Evolutionary conservation across 2,113 vertebrate genomes (phyloP).

Genomic region (Calyptommatus sinebrachiatus): DNA sequence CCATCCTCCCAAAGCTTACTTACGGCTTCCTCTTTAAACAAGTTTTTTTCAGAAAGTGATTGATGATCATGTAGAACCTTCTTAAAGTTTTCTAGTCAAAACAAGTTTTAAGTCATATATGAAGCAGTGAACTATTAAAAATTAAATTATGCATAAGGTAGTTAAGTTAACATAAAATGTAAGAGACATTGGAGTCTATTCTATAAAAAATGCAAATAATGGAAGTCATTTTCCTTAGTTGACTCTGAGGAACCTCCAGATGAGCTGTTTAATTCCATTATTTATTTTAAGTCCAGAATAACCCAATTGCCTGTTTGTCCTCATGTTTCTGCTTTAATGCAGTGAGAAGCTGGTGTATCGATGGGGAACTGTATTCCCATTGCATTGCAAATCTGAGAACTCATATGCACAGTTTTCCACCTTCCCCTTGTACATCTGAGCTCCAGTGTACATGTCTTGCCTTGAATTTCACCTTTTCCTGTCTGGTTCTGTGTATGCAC

Average conservation of each 20-base stretch:
- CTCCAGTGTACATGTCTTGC: no score
- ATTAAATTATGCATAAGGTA: background rate
- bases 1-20: constrained; percentile 28
- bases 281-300: no score
- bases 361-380: no score
- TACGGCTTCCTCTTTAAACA: constrained; percentile 23
- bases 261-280: no score
- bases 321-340: no score
- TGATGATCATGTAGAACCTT: constrained; percentile 27
- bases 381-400: no score
- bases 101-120: constrained; percentile 27
- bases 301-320: no score
- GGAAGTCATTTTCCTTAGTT: background rate
- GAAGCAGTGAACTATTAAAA: background rate
- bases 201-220: background rate
- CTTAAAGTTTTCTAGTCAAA: constrained; percentile 3
- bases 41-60: constrained; percentile 23
- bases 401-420: no score
- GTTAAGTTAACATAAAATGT: background rate
- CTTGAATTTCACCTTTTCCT: no score
- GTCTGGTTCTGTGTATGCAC: no score
- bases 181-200: accelerated
- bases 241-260: background rate
- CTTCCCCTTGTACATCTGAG: no score
- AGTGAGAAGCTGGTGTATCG: no score